Evolutionary conservation across 2,888 invertebrate species (phyloP), one percentile per base, ranked within the genome.

Genomic region (Spodoptera picta): DNA sequence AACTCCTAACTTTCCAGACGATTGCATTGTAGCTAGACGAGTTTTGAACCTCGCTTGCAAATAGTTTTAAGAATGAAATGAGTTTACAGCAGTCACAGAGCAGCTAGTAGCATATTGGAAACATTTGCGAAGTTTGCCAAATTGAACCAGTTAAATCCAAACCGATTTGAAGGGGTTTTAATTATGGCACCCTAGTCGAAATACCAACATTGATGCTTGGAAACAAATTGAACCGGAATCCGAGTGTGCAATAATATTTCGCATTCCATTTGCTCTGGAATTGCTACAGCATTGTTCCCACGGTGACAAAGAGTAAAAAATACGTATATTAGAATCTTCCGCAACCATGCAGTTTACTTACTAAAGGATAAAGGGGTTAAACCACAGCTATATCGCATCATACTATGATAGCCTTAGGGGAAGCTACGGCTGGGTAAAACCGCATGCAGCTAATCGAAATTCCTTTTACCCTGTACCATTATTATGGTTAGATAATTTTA

Each of bases 191-290:
- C 59, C 54, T 44, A 58, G 47, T 55, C 59, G 50, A 61, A 75
- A 72, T 65, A 53, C 56, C 71, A 55, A 69, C 54, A 69, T 61
- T 75, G 68, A 60, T 36, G 69, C 55, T 66, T 61, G 57, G 56
- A 73, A 77, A 69, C 69, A 67, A 77, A 73, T 69, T 66, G 58
- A 76, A 76, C 71, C 69, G 69, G 44, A 77, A 79, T 80, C 79
- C 65, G 73, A 75, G 69, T 82, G 80, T 78, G 82, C 82, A 86
- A 83, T 87, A 86, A 85, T 83, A 84, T 83, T 87, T 83, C 80
- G 72, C 83, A 86, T 85, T 85, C 79, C 81, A 85, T 82, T 84
- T 84, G 73, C 81, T 75, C 72, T 79, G 75, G 84, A 81, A 83
- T 86, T 77, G 76, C 69, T 75, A 71, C 67, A 67, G 72, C 75